A percentile compares a stretch with the other conserved stretches of the same genome.
These are phyloP conservation scores for Drosophila simulans DNA, from an alignment of 1,140 invertebrate genomes.

Conservation along the genomic window DNA sequence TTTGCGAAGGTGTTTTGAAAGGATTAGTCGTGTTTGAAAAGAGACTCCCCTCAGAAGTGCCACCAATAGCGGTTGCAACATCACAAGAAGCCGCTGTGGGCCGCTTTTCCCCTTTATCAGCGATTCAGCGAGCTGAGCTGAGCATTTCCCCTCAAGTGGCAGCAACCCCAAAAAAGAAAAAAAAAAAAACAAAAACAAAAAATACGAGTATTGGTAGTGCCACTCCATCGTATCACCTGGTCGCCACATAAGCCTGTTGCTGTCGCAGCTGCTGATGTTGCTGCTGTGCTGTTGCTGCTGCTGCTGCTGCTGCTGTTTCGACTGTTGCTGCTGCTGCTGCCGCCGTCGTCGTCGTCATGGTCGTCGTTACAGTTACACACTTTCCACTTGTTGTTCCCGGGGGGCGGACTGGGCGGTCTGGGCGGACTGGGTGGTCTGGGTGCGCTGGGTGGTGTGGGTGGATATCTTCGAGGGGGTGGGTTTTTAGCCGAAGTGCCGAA, in stretches of 20 bases:
- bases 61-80: background rate
- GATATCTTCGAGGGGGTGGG: background rate
- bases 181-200: slow-evolving; percentile 1
- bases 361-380: slow-evolving; percentile 58
- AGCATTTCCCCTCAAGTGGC: slow-evolving; percentile 6
- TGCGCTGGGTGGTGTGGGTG: background rate
- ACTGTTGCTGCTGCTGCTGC: slow-evolving; percentile 19
- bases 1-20: background rate
- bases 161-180: slow-evolving; percentile 15
- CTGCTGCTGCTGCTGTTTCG: slow-evolving; percentile 18
- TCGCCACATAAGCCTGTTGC: slow-evolving; percentile 53
- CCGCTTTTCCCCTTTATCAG: slow-evolving; percentile 21
- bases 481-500: slow-evolving; percentile 16
- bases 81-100: background rate
- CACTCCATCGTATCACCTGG: slow-evolving; percentile 24
- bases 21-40: background rate
- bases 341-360: slow-evolving; percentile 12
- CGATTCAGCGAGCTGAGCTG: slow-evolving; percentile 53
- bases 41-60: too few species aligned
- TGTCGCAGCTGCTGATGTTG: slow-evolving; percentile 33
- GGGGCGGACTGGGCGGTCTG: background rate
- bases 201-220: background rate
- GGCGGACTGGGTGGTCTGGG: background rate
- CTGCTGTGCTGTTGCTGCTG: slow-evolving; percentile 35
- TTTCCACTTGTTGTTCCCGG: slow-evolving; percentile 74